These are phyloP conservation scores for Sphaeramia orbicularis DNA, from an alignment of 2,797 vertebrate species.

Conservation along the genomic window DNA sequence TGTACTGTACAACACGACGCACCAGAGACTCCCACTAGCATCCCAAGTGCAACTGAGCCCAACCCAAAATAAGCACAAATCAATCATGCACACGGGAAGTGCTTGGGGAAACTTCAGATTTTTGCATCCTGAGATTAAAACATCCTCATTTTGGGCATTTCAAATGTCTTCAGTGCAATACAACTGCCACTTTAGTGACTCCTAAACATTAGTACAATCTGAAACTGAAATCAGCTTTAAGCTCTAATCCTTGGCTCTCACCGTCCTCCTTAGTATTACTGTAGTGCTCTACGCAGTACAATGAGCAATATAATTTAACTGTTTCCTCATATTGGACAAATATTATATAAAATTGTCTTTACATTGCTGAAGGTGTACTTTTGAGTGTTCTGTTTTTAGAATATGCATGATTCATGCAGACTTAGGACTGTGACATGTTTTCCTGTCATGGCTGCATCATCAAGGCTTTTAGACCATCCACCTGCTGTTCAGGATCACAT, in stretches of 20 bases:
- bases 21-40: slow-evolving; percentile 10
- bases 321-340: slow-evolving; percentile 31
- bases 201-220: slow-evolving; percentile 3
- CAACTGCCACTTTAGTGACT: slow-evolving; percentile 24
- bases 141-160: slow-evolving; percentile 17
- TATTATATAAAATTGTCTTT: slow-evolving; percentile 35
- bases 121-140: slow-evolving; percentile 3
- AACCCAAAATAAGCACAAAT: slow-evolving; percentile 22
- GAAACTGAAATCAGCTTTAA: slow-evolving; percentile 1
- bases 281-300: slow-evolving; percentile 19
- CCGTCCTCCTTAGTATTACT: slow-evolving; percentile 6
- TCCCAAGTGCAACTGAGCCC: slow-evolving; percentile 34
- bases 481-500: slow-evolving; percentile 26
- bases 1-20: slow-evolving; percentile 10
- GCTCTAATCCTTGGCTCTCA: background rate
- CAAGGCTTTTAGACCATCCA: background rate
- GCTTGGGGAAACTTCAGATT: slow-evolving; percentile 29
- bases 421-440: slow-evolving; percentile 23
- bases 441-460: slow-evolving; percentile 20
- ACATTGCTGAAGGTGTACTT: slow-evolving; percentile 35
- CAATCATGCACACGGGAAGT: slow-evolving; percentile 20
- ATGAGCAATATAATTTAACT: slow-evolving; percentile 49
- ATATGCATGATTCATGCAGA: slow-evolving; percentile 29
- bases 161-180: slow-evolving; percentile 25
- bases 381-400: slow-evolving; percentile 43